Conservation (phyloP, 2,888 invertebrate genomes). For the Epinotia nisella region DNA sequence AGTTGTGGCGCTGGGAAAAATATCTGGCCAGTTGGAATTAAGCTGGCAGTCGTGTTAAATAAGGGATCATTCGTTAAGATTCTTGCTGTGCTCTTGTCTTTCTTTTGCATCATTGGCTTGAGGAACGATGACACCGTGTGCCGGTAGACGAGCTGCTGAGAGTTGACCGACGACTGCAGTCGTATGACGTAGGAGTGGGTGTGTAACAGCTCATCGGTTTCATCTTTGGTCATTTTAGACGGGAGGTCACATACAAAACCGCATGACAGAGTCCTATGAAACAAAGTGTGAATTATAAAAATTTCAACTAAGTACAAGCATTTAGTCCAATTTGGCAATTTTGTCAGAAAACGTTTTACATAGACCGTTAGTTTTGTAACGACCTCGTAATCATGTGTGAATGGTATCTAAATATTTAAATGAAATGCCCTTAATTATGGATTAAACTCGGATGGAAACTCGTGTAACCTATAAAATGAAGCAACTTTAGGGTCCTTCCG, state of each 20-base stretch:
- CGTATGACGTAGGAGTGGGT: constrained; percentile 84
- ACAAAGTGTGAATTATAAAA: constrained; percentile 40
- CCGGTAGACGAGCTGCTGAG: constrained; percentile 71
- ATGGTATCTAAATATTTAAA: no score
- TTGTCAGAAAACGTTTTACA: no score
- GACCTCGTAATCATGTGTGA: no score
- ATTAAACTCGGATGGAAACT: no score
- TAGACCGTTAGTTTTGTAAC: no score
- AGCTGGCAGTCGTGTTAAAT: constrained; percentile 84
- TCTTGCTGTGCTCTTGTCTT: constrained; percentile 81
- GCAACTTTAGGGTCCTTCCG: no score
- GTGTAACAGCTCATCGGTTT: constrained; percentile 74
- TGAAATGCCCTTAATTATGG: no score
- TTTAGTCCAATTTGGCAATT: no score
- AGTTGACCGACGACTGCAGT: constrained; percentile 69
- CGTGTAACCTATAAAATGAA: no score
- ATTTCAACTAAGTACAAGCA: not conserved
- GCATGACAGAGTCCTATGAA: constrained; percentile 79
- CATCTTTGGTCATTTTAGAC: constrained; percentile 70
- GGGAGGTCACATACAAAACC: constrained; percentile 85
- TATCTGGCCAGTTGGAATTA: constrained; percentile 66
- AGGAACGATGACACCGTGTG: constrained; percentile 71
- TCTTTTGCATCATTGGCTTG: constrained; percentile 65
- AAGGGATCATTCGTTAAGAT: constrained; percentile 84
- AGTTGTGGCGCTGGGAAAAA: constrained; percentile 87